Percentiles rank a stretch among this genome's conserved stretches.
phyloP scores from a whole-genome alignment of 2,113 vertebrate genomes.

The Austrofundulus limnaeus region DNA sequence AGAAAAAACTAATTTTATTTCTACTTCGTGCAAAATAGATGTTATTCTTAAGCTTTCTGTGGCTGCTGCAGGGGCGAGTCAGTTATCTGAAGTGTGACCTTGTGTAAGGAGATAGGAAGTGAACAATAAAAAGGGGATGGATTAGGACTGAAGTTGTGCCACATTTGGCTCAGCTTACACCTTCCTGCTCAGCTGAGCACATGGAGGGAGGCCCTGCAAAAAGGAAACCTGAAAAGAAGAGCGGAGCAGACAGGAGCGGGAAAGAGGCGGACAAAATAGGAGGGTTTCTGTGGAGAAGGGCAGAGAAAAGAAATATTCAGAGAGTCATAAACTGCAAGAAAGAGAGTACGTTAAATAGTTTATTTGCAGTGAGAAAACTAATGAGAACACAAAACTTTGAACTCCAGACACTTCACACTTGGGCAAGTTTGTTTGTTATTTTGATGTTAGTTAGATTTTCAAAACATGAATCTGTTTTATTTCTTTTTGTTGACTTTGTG shows the following conservation, averaged over 20 bases:
- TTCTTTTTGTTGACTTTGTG: conserved; percentile 10
- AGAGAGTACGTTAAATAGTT: too few species aligned
- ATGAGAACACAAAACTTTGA: not conserved
- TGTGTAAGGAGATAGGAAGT: conserved; percentile 9
- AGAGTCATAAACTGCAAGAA: not conserved
- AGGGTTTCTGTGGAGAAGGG: conserved; percentile 8
- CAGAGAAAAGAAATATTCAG: conserved; percentile 7
- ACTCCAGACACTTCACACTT: not conserved
- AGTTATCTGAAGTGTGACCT: conserved; percentile 15
- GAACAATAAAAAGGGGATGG: conserved; percentile 29
- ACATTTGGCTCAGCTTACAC: conserved; percentile 57
- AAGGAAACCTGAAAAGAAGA: conserved; percentile 8
- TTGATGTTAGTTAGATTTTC: not conserved
- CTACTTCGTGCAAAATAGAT: not conserved
- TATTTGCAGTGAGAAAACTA: not conserved
- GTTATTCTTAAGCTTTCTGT: not conserved
- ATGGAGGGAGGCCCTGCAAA: conserved; percentile 16
- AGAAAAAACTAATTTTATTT: not conserved
- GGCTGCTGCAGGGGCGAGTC: not conserved
- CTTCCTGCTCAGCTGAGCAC: conserved; percentile 40
- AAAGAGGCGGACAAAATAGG: not conserved
- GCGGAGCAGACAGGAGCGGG: conserved; percentile 5
- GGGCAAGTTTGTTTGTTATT: not conserved
- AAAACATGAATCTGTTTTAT: conserved; percentile 3
- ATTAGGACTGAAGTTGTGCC: conserved; percentile 41